Base-by-base conservation (phyloP, 2,113 vertebrate genomes). In the Hemicordylus capensis region DNA sequence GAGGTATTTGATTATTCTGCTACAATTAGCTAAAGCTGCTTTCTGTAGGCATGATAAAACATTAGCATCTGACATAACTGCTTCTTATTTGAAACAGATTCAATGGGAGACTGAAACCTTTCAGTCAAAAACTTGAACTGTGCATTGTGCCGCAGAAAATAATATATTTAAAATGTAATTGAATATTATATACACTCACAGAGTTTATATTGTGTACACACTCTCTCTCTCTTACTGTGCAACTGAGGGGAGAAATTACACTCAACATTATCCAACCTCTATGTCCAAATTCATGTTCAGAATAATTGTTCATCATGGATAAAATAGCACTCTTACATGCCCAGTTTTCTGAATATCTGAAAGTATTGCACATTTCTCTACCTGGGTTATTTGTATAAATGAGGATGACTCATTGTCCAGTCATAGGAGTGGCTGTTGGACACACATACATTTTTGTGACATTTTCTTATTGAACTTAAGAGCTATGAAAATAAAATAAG, bases 241-340 rank as follows among this genome's bases (percentile, higher is more conserved):
- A n/a, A 17, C 19, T 75, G n/a, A 51, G 73, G 26, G 28, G 46
- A 75, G 24, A 67, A 11, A 37, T 15, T 51, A 17, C 37, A 39
- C 26, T n/a, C 24, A 24, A 17, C 56, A 31, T 44, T 15, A 63
- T 44, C 39, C 58, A 78, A 78, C 3, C 88, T 87, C 91, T 87
- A 89, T 93, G 91, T 93, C 91, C 91, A 84, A 80, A 59, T 11
- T 84, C 83, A 66, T 87, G 89, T 6, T 61, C 12, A n/a, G 46
- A 24, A 46, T 42, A 6, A 78, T 1, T 78, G 58, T 12, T 72
- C 46, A 1, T 19, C 46, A 15, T 20, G 17, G 31, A 54, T 34
- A 28, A 54, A 75, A n/a, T 37, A 75, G 48, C 15, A 54, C 73
- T 46, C 2, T 75, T 75, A 31, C n/a, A 54, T 10, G 51, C 10